Evolutionary conservation across 2,797 vertebrate species (phyloP).

Genomic region (Basileuterus tristriatus): DNA sequence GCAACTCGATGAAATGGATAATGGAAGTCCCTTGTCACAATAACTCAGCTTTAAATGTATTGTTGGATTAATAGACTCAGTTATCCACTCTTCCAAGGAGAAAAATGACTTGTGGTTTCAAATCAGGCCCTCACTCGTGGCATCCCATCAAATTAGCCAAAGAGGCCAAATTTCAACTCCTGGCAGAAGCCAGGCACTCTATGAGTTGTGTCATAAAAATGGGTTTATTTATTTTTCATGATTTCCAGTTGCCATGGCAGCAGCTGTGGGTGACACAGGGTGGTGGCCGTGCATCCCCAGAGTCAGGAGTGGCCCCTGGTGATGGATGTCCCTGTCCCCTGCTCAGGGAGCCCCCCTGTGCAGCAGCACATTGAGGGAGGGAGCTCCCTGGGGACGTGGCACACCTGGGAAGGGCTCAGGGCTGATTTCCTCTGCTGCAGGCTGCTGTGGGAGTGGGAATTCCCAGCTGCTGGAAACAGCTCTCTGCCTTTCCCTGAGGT

Average conservation of each 20-base stretch:
- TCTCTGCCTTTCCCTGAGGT: neutral
- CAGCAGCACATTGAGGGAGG: accelerated
- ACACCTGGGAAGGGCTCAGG: neutral
- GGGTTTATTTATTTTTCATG: neutral
- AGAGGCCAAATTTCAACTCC: neutral
- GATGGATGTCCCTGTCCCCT: neutral
- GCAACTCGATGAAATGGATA: conserved; percentile 63
- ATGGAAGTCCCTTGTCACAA: conserved; percentile 67
- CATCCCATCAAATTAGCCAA: conserved; percentile 18
- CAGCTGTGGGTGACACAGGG: neutral
- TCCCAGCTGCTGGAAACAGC: neutral
- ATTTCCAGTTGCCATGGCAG: neutral
- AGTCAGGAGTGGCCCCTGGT: neutral
- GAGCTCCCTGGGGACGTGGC: accelerated
- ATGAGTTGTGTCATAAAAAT: neutral
- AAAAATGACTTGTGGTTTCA: conserved; percentile 28
- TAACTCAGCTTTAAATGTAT: conserved; percentile 61
- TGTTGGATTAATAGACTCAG: conserved; percentile 65
- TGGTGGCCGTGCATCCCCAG: accelerated
- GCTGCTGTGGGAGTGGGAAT: too few species aligned
- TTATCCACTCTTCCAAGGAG: conserved; percentile 47
- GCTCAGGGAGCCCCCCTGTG: neutral
- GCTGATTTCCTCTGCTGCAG: neutral
- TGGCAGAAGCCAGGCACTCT: neutral
- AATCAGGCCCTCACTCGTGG: neutral